Percentiles rank a stretch among this genome's conserved stretches.
Evolutionary conservation across 2,888 invertebrate genomes (phyloP).

Genomic region (Sinopyrophorus schimmeli): DNA sequence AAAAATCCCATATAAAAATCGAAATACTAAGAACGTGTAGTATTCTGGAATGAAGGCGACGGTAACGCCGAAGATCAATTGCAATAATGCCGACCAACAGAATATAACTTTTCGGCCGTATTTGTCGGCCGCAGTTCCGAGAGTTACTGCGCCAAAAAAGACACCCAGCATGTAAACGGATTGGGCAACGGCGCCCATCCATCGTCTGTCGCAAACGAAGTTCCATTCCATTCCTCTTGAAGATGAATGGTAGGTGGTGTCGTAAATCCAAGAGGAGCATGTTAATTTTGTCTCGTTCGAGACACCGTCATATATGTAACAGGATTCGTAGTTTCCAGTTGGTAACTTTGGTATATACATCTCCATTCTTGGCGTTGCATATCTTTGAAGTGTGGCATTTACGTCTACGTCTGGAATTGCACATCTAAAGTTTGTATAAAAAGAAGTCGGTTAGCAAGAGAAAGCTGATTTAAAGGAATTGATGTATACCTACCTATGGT

Average conservation of each 20-base stretch:
- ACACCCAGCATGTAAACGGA: constrained; percentile 82
- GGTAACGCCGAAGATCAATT: constrained; percentile 66
- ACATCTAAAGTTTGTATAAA: constrained; percentile 58
- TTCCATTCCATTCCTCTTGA: constrained; percentile 82
- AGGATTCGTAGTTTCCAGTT: constrained; percentile 66
- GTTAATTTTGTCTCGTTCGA: constrained; percentile 48
- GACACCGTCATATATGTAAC: constrained; percentile 57
- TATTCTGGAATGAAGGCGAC: constrained; percentile 81
- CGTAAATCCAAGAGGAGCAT: constrained; percentile 70
- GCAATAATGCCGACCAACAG: constrained; percentile 74
- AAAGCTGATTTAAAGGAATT: neutral
- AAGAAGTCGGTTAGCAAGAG: too few relatives aligned
- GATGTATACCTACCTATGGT: constrained; percentile 65
- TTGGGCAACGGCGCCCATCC: constrained; percentile 82
- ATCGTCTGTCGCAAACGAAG: constrained; percentile 76
- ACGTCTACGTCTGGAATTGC: constrained; percentile 62
- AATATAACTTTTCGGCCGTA: constrained; percentile 80
- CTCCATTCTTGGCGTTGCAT: constrained; percentile 59
- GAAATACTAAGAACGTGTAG: constrained; percentile 67
- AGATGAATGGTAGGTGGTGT: constrained; percentile 70
- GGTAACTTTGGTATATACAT: constrained; percentile 62
- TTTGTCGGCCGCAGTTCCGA: constrained; percentile 76
- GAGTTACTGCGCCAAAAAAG: constrained; percentile 74
- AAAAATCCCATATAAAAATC: constrained; percentile 78
- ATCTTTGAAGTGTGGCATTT: constrained; percentile 53